Percentiles rank a stretch among this genome's conserved stretches.
phyloP scores from a whole-genome alignment of 1,140 invertebrate genomes.

The Ectropis grisescens region DNA sequence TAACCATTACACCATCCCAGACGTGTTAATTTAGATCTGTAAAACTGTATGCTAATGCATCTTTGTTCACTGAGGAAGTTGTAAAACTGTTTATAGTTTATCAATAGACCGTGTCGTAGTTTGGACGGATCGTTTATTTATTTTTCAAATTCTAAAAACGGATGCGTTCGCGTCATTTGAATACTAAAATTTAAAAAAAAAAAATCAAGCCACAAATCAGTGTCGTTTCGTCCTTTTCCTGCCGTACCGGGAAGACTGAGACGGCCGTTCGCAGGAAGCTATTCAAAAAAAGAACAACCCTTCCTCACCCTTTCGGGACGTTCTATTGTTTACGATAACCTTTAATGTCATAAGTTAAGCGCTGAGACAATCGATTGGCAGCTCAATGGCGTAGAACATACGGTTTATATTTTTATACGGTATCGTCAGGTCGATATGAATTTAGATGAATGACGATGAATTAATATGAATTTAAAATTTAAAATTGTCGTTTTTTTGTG shows the following conservation, averaged over 20 bases:
- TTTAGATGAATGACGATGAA: constrained; percentile 6
- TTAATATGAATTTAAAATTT: constrained; percentile 21
- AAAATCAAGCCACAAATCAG: constrained; percentile 23
- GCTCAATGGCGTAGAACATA: constrained; percentile 16
- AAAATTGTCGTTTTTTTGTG: constrained; percentile 29
- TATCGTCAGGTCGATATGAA: constrained; percentile 11
- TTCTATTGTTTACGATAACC: constrained; percentile 45
- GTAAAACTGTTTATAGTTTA: constrained; percentile 51
- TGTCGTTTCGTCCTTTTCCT: constrained; percentile 18
- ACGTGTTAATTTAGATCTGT: too few species aligned
- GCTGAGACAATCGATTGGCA: constrained; percentile 20
- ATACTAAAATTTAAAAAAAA: constrained; percentile 57
- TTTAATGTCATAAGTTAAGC: constrained; percentile 28
- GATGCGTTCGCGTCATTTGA: constrained; percentile 60
- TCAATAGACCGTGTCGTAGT: constrained; percentile 33
- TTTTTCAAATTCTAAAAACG: constrained; percentile 56
- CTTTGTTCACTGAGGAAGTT: constrained; percentile 32
- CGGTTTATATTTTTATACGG: constrained; percentile 22
- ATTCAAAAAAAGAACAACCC: constrained; percentile 63
- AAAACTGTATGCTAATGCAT: too few species aligned
- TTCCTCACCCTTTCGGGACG: constrained; percentile 56
- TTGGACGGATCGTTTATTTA: constrained; percentile 37
- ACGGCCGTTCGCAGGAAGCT: constrained; percentile 46
- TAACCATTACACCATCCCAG: too few species aligned
- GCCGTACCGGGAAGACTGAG: constrained; percentile 17